Conservation (phyloP, 2,113 vertebrate genomes). For the Castor canadensis region DNA sequence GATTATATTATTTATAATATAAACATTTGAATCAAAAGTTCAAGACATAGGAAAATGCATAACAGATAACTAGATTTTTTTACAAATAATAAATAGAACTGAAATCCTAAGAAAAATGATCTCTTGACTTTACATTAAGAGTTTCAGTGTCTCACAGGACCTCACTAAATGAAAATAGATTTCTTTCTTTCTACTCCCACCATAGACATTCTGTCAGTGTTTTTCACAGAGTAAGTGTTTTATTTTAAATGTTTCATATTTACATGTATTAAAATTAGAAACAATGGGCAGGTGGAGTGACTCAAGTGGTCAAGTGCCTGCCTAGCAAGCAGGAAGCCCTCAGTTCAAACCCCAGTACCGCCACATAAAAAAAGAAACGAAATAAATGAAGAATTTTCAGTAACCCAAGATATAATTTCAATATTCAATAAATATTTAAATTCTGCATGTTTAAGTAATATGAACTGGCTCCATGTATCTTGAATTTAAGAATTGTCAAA, state of each 20-base stretch:
- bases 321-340: too few species aligned
- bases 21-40: neutral
- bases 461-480: neutral
- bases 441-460: neutral
- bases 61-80: neutral
- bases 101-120: neutral
- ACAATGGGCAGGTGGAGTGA: too few species aligned
- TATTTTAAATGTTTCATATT: neutral
- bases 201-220: neutral
- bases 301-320: too few species aligned
- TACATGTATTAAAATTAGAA: neutral
- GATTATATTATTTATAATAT: neutral
- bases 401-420: neutral
- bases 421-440: neutral
- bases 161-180: slow-evolving; percentile 15
- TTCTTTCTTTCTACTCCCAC: slow-evolving; percentile 2
- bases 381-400: neutral
- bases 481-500: neutral
- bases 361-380: too few species aligned
- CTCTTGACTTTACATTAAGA: slow-evolving; percentile 2
- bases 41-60: neutral
- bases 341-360: too few species aligned
- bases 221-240: slow-evolving; percentile 20
- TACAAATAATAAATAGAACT: neutral
- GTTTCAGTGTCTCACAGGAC: neutral